Conservation (phyloP, 2,113 vertebrate genomes). For the Trachemys scripta region DNA sequence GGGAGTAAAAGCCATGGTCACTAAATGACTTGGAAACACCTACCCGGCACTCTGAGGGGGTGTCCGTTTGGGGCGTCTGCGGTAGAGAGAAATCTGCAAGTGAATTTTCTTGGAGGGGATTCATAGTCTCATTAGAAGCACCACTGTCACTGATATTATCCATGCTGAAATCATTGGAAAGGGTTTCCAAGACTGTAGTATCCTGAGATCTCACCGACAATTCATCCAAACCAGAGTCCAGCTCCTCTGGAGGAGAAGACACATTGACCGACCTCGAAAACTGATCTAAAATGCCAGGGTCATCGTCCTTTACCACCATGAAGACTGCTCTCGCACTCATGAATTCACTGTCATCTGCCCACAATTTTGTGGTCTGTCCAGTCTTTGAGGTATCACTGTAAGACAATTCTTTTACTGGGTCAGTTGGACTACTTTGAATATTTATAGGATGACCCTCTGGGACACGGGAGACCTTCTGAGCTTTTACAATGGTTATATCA, state of each 20-base stretch:
- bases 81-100: slow-evolving; percentile 85
- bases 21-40: slow-evolving; percentile 80
- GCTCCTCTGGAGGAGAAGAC: slow-evolving; percentile 88
- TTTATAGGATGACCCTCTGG: slow-evolving; percentile 56
- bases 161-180: slow-evolving; percentile 93
- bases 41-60: slow-evolving; percentile 82
- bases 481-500: slow-evolving; percentile 56
- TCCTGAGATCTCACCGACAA: slow-evolving; percentile 94
- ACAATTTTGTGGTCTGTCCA: slow-evolving; percentile 80
- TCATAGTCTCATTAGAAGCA: slow-evolving; percentile 89
- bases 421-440: background rate
- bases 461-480: slow-evolving; percentile 74
- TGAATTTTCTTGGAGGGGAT: slow-evolving; percentile 85
- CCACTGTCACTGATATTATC: slow-evolving; percentile 95
- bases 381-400: slow-evolving; percentile 75
- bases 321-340: slow-evolving; percentile 90
- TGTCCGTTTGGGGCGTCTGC: slow-evolving; percentile 88
- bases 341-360: slow-evolving; percentile 90
- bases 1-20: slow-evolving; percentile 77
- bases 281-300: slow-evolving; percentile 83
- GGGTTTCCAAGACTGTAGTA: slow-evolving; percentile 88
- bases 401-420: slow-evolving; percentile 60
- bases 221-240: slow-evolving; percentile 94
- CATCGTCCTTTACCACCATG: slow-evolving; percentile 91
- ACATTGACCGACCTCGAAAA: slow-evolving; percentile 77